Conservation (phyloP, 2,797 vertebrate genomes). For the Gobionotothen gibberifrons region DNA sequence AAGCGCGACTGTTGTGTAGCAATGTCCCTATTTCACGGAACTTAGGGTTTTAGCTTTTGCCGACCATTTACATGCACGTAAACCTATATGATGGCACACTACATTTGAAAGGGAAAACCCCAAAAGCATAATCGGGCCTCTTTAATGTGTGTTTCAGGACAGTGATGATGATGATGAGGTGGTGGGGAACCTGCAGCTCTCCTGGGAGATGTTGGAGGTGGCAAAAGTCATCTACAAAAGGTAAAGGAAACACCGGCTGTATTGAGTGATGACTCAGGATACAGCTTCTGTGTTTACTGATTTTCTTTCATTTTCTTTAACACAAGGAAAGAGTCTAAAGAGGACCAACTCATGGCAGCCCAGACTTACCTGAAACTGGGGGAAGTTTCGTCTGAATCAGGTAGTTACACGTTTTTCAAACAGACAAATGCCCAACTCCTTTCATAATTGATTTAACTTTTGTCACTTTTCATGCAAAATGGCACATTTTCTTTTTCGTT, state of each 20-base stretch:
- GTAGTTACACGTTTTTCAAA: conserved; percentile 68
- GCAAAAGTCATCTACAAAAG: conserved; percentile 97
- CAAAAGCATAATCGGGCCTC: too few relatives aligned
- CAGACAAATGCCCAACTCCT: too few relatives aligned
- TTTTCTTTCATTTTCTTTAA: neutral
- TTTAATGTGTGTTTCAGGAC: conserved; percentile 78
- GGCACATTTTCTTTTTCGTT: too few relatives aligned
- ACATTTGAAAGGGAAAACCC: too few relatives aligned
- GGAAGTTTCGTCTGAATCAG: conserved; percentile 96
- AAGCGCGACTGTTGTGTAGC: too few relatives aligned
- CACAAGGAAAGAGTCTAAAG: conserved; percentile 89
- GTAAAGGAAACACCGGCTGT: conserved; percentile 62
- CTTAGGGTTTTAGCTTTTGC: too few relatives aligned
- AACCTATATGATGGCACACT: too few relatives aligned
- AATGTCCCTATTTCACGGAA: too few relatives aligned
- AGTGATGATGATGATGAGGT: conserved; percentile 90
- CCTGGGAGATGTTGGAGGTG: conserved; percentile 98
- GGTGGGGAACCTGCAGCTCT: conserved; percentile 95
- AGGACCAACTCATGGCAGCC: conserved; percentile 93
- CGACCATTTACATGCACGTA: too few relatives aligned
- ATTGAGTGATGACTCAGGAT: fast-evolving
- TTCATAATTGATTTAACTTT: too few relatives aligned
- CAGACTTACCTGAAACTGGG: conserved; percentile 95
- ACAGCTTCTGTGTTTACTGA: neutral
- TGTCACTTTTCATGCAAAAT: too few relatives aligned